These are phyloP conservation scores for Drosophila bifasciata DNA, from an alignment of 1,140 invertebrate genomes.

Conservation along the genomic window DNA sequence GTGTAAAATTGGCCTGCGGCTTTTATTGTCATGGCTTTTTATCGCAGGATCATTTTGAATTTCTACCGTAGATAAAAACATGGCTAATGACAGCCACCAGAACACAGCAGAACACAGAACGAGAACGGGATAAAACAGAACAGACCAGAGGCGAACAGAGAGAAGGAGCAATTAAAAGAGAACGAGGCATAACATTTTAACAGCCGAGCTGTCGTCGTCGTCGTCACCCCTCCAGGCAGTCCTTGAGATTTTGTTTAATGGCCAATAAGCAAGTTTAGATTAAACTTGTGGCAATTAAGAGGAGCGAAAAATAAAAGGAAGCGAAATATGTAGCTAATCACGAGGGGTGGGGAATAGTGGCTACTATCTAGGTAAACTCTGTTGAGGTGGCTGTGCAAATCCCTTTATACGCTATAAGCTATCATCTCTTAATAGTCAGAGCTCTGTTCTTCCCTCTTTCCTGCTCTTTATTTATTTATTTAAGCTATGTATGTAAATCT, in stretches of 20 bases:
- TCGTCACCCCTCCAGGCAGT: conserved; percentile 9
- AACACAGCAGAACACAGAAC: not conserved
- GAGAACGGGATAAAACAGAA: conserved; percentile 19
- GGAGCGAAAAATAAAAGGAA: too few relatives aligned
- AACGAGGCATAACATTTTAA: conserved; percentile 58
- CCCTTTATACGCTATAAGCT: too few relatives aligned
- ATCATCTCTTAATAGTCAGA: too few relatives aligned
- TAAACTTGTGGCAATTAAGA: conserved; percentile 16
- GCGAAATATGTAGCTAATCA: too few relatives aligned
- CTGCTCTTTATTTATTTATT: too few relatives aligned
- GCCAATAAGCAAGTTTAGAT: conserved; percentile 13
- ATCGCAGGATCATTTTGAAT: conserved; percentile 67
- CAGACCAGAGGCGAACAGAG: not conserved
- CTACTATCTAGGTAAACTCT: too few relatives aligned
- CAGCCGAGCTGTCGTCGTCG: conserved; percentile 17
- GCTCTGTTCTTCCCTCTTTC: too few relatives aligned
- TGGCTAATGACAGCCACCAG: conserved; percentile 57
- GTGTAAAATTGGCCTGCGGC: conserved; percentile 73
- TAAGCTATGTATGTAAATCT: too few relatives aligned
- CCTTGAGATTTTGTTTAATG: conserved; percentile 55
- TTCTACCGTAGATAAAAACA: conserved; percentile 57
- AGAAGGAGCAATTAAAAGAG: conserved; percentile 52
- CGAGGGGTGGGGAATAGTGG: too few relatives aligned
- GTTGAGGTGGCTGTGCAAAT: too few relatives aligned
- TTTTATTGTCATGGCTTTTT: conserved; percentile 62